Evolutionary conservation across 1,140 invertebrate genomes (phyloP), one percentile per base, ranked within the genome.

Genomic region (Tetraneura akinire): DNA sequence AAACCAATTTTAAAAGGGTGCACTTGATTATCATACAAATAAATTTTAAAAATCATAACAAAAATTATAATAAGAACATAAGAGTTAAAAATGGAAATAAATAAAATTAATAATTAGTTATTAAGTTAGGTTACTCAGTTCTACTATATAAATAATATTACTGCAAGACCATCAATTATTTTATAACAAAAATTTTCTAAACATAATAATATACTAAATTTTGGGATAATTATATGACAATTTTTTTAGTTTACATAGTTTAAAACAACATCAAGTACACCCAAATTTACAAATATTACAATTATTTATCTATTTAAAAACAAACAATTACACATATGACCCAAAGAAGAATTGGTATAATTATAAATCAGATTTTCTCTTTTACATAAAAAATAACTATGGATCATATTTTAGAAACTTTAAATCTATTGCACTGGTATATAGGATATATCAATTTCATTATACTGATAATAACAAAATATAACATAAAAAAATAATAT

Each of bases 321-420:
- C 70, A 51, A 73, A 53, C 29, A 73, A 73, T 73, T 73, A 73
- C 70, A 73, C 70, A 32, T 55, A 37, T 53, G 70, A 53, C 70
- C 70, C 70, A 73, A 8, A 51, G 47, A 55, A 73, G 32, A 32
- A 29, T 37, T 21, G 66, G 66, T 68, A 68, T 68, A 68, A 45
- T 45, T 21, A 47, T 26, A 68, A 26, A 68, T 11, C 66, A 68
- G 11, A 21, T 68, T 47, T 26, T 47, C 23, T 1, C 21, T 47
- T 68, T 68, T 68, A 8, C 3, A 2, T 26, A 42, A 45, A 68
- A 68, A 23, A 68, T 47, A 68, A 68, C 64, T 68, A 68, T 68
- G 37, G 42, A 68, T 32, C 18, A 64, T 45, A 68, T 26, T 47
- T 16, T 23, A 45, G 13, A 37, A 68, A 68, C 42, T 68, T 26